phyloP scores from a whole-genome alignment of 2,888 invertebrate genomes.

The Lithophane semibrunnea region DNA sequence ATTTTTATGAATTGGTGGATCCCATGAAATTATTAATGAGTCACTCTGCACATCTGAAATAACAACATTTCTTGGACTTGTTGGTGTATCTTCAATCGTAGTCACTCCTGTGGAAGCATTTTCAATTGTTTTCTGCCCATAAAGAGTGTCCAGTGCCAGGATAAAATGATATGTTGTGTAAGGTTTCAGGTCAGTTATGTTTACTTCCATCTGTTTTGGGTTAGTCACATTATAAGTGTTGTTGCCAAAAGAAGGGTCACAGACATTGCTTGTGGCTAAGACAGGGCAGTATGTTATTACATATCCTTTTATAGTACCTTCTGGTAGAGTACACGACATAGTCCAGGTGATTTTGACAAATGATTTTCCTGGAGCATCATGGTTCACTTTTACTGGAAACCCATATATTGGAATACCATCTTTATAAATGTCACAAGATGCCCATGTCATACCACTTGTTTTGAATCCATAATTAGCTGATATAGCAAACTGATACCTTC shows the following conservation, averaged over 20 bases:
- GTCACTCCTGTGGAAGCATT: slow-evolving; percentile 91
- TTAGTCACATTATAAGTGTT: slow-evolving; percentile 80
- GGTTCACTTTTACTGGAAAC: slow-evolving; percentile 82
- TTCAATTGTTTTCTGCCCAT: slow-evolving; percentile 83
- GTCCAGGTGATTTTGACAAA: slow-evolving; percentile 92
- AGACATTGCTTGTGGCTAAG: slow-evolving; percentile 88
- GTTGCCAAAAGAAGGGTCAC: slow-evolving; percentile 87
- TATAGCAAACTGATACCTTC: slow-evolving; percentile 94
- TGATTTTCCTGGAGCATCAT: slow-evolving; percentile 82
- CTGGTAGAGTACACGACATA: slow-evolving; percentile 93
- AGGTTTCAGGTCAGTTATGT: slow-evolving; percentile 92
- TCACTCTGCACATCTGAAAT: slow-evolving; percentile 91
- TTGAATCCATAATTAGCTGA: slow-evolving; percentile 93
- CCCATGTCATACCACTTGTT: slow-evolving; percentile 97
- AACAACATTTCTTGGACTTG: slow-evolving; percentile 91
- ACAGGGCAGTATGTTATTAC: slow-evolving; percentile 94
- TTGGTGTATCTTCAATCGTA: slow-evolving; percentile 93
- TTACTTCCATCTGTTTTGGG: slow-evolving; percentile 88
- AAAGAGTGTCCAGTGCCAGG: slow-evolving; percentile 91
- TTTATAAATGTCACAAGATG: slow-evolving; percentile 91
- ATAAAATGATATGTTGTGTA: slow-evolving; percentile 94
- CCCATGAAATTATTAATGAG: slow-evolving; percentile 92
- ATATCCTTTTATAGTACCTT: slow-evolving; percentile 93
- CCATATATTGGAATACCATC: slow-evolving; percentile 90
- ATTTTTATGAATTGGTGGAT: slow-evolving; percentile 93